These are phyloP conservation scores for Plectropomus leopardus DNA, from an alignment of 2,113 vertebrate genomes.

Conservation along the genomic window DNA sequence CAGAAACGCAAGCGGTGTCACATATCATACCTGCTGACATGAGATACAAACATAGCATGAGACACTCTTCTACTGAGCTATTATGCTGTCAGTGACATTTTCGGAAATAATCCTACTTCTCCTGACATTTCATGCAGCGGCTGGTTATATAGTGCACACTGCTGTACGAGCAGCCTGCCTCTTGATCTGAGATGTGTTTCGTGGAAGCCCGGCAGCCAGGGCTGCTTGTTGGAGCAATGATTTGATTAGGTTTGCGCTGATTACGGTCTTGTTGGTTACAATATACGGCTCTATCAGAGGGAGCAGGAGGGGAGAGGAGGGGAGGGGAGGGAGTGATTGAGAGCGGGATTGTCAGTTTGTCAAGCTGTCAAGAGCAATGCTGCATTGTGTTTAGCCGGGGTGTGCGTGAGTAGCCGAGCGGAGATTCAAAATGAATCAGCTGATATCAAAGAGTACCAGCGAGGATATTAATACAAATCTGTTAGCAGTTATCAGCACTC, in stretches of 20 bases:
- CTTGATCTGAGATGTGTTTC: slow-evolving; percentile 64
- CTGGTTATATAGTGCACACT: slow-evolving; percentile 33
- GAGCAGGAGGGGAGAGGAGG: slow-evolving; percentile 31
- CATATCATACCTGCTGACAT: slow-evolving; percentile 70
- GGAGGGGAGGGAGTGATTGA: slow-evolving; percentile 50
- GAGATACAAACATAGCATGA: slow-evolving; percentile 67
- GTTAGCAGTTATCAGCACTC: slow-evolving; percentile 66
- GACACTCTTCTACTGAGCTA: slow-evolving; percentile 55
- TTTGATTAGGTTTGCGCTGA: slow-evolving; percentile 75
- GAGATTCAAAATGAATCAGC: slow-evolving; percentile 63
- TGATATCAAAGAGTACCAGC: slow-evolving; percentile 65
- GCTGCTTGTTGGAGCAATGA: slow-evolving; percentile 69
- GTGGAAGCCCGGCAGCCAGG: slow-evolving; percentile 49
- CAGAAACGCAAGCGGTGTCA: slow-evolving; percentile 27
- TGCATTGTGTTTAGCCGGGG: slow-evolving; percentile 44
- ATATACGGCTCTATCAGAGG: slow-evolving; percentile 62
- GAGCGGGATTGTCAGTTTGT: slow-evolving; percentile 69
- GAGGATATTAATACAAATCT: slow-evolving; percentile 73
- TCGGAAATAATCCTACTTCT: slow-evolving; percentile 69
- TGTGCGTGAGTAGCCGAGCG: slow-evolving; percentile 20
- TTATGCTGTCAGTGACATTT: slow-evolving; percentile 75
- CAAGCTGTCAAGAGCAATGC: slow-evolving; percentile 59
- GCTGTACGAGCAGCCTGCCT: slow-evolving; percentile 46
- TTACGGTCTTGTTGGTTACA: slow-evolving; percentile 79
- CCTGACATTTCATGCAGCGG: slow-evolving; percentile 72